Evolutionary conservation across 1,140 invertebrate species (phyloP).

Genomic region (Muscidifurax raptorellus): DNA sequence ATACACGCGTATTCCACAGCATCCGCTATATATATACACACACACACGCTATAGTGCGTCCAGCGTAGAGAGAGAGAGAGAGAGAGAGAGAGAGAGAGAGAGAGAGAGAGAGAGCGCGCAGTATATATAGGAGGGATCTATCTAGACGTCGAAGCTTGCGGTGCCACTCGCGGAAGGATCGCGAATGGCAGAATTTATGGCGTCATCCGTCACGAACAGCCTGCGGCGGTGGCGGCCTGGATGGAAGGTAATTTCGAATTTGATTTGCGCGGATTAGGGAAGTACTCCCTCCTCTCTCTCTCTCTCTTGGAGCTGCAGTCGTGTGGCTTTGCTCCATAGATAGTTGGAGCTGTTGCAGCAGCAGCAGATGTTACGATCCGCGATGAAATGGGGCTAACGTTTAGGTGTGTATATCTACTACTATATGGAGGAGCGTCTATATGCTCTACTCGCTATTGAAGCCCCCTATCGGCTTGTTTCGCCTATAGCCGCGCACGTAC

Average conservation of each 20-base stretch:
- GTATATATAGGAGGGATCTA: background rate
- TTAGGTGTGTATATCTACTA: background rate
- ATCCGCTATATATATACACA: background rate
- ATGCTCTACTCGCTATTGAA: background rate
- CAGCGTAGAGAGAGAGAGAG: too few species aligned
- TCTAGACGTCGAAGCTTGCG: constrained; percentile 5
- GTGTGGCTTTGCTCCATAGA: background rate
- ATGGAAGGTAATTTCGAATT: constrained; percentile 46
- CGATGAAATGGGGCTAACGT: constrained; percentile 19
- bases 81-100: too few species aligned
- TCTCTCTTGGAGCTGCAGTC: background rate
- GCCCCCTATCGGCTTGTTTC: background rate
- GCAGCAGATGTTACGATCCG: constrained; percentile 23
- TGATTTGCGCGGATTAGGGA: constrained; percentile 45
- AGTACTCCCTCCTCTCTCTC: background rate
- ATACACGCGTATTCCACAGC: background rate
- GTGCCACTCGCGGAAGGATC: constrained; percentile 18
- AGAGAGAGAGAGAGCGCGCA: too few species aligned
- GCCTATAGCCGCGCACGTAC: background rate
- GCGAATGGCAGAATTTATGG: constrained; percentile 61
- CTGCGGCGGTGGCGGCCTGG: constrained; percentile 4
- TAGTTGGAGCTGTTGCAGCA: background rate
- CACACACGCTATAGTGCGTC: too few species aligned
- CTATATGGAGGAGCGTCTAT: background rate
- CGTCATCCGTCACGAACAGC: constrained; percentile 61